Base-by-base conservation (phyloP, 2,888 invertebrate species). In the Pheosia gnoma region DNA sequence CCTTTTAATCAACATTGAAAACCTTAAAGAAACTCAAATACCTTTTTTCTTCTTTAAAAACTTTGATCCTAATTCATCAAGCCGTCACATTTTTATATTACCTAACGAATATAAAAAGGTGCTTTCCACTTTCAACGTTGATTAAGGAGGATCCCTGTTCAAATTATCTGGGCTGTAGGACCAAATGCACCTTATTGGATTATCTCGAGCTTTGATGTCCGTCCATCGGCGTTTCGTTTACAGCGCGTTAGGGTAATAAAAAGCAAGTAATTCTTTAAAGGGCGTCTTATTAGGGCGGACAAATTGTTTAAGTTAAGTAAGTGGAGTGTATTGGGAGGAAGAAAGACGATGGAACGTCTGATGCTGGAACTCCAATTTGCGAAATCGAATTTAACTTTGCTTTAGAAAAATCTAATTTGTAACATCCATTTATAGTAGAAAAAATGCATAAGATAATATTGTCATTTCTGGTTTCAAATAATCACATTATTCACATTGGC, bases 111-210 rank as follows among this genome's bases (percentile, higher is more conserved):
- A 86, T 87, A 89, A 89, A 89, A 85, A 85, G 80, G 75, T 68
- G 68, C 75, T 77, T 79, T 75, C 76, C 81, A 80, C 78, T 79
- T 76, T 81, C 76, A 74, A 71, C 81, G 79, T 85, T 92, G 91
- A 92, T 91, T 90, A 91, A 85, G 83, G 80, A 78, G 78, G 81
- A 77, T 71, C 80, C 82, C 82, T 79, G 76, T 80, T 77, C 78
- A 86, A 90, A 89, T 90, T 88, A 89, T 88, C 85, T 83, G 80
- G 71, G 71, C 80, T 81, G 74, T 80, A 84, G 81, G 80, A 82
- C 81, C 79, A 82, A 81, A 87, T 84, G 88, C 83, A 87, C 85
- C 85, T 92, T 91, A 92, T 92, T 92, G 89, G 90, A 92, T 91
- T 91, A 91, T 83, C 81, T 79, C 66, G 60, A 65, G 77, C 91